Percentiles rank a stretch among this genome's conserved stretches.
Evolutionary conservation across 2,888 invertebrate species (phyloP).

Genomic region (Lycophotia porphyrea): DNA sequence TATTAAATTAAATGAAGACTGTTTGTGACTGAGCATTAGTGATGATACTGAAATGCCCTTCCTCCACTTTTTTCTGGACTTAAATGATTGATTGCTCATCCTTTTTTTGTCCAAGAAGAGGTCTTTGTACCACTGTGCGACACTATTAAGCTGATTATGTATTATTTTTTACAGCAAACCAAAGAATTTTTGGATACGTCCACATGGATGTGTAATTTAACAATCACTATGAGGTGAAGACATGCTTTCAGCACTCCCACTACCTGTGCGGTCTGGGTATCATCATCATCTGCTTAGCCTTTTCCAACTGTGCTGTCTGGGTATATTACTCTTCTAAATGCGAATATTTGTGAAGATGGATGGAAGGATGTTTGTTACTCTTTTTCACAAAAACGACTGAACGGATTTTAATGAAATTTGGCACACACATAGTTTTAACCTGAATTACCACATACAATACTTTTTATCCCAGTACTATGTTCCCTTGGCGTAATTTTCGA

Average conservation of each 20-base stretch:
- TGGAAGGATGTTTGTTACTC: neutral
- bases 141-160: neutral
- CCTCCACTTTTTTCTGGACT: neutral
- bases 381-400: neutral
- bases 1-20: slow-evolving; percentile 26
- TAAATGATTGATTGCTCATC: neutral
- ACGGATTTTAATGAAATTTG: neutral
- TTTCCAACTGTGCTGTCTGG: neutral
- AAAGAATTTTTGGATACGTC: neutral
- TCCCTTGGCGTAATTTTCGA: neutral
- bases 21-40: neutral
- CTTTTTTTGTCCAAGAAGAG: neutral
- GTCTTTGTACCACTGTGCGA: neutral
- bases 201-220: neutral
- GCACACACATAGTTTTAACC: no score
- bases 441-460: no score
- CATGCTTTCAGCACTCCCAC: neutral
- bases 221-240: neutral
- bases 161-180: neutral
- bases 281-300: no score
- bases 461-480: neutral
- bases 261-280: neutral
- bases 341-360: neutral
- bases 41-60: neutral
- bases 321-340: neutral